Base-by-base conservation (phyloP, 1,140 invertebrate species). In the Saccostrea glomerata region DNA sequence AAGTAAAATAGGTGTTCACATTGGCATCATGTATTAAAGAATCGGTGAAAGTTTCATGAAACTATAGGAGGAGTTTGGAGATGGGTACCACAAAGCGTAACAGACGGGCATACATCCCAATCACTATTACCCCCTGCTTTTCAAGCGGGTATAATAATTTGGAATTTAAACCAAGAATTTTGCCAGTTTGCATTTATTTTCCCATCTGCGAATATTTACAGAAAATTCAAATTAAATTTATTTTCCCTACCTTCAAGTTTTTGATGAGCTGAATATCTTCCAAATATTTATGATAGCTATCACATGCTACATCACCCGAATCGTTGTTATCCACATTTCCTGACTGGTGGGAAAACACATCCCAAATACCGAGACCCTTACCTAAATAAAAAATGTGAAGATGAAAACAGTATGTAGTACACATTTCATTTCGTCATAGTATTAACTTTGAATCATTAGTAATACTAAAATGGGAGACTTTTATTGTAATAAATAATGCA, bases 241-340 rank as follows among this genome's bases (percentile, higher is more conserved):
- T 23, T 30, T 25, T 20, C 6, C 20, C 11, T 94, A 97, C 95
- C 82, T 95, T 94, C 11, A 95, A 36, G 66, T 93, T 89, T 89
- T 94, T 94, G 2, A 97, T 91, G 25, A 96, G 94, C 58, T 96
- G 93, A 0, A 97, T 96, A 94, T 97, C 97, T 89, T 97, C 96
- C 82, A 95, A 93, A 92, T 96, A 97, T 73, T 96, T 95, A 92
- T 97, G 94, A 93, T 97, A 97, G 13, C 97, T 97, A 93, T 97
- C 96, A 88, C 95, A 96, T 0, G 97, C 96, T 17, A 97, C 91
- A 92, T 97, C 96, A 0, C 96, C 97, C 82, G 94, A 95, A n/a
- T 89, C 94, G 7, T 91, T 84, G 89, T 97, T 96, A 0, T 89
- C 58, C 13, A 96, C 96, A 20, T 93, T 95, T 12, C 95, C 93